Percentiles rank a stretch among this genome's conserved stretches.
These are phyloP conservation scores for Enoplolaimus lenunculus DNA, from an alignment of 2,888 invertebrate species.

Conservation along the genomic window DNA sequence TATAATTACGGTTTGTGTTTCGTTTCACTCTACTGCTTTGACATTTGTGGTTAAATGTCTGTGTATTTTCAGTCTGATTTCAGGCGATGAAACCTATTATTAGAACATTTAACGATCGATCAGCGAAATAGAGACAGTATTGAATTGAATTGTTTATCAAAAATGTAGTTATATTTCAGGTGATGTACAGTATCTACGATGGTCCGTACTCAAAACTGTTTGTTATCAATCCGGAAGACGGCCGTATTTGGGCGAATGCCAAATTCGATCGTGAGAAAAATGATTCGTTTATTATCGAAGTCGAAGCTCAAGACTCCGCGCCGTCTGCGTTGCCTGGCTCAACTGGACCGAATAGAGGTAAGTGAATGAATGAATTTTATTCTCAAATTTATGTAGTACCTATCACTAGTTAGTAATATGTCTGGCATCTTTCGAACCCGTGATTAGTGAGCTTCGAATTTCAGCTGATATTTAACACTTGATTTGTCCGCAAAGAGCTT, in stretches of 20 bases:
- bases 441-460: neutral
- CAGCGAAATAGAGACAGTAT: too few species aligned
- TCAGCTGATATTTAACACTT: neutral
- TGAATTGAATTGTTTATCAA: too few species aligned
- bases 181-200: conserved; percentile 34
- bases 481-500: too few species aligned
- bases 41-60: too few species aligned
- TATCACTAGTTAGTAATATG: too few species aligned
- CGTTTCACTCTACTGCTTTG: too few species aligned
- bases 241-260: conserved; percentile 82
- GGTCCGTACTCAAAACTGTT: conserved; percentile 47
- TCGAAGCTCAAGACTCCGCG: conserved; percentile 87
- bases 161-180: too few species aligned
- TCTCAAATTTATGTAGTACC: too few species aligned
- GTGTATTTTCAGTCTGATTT: too few species aligned
- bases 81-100: too few species aligned
- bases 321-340: conserved; percentile 58
- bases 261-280: conserved; percentile 89
- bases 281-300: conserved; percentile 90
- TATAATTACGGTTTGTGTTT: too few species aligned
- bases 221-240: conserved; percentile 84
- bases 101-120: too few species aligned
- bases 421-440: neutral
- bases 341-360: conserved; percentile 34
- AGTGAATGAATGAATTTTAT: conserved; percentile 2